phyloP scores from a whole-genome alignment of 1,140 invertebrate genomes.

The Adoxophyes honmai region DNA sequence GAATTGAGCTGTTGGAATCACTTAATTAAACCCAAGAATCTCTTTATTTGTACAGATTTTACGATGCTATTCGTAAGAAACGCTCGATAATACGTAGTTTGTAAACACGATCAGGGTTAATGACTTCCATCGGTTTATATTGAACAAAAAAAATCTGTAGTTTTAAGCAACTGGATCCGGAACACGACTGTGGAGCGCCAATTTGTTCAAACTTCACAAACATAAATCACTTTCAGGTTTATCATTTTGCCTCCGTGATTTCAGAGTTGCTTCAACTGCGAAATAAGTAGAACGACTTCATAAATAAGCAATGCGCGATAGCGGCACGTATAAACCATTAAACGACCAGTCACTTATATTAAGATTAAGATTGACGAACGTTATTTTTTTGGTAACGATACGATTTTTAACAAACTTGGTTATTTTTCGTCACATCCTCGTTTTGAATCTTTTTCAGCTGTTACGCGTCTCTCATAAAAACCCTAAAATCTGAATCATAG shows the following conservation, averaged over 20 bases:
- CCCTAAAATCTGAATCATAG: too few species aligned
- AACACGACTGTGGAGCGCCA: conserved; percentile 1
- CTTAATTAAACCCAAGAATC: conserved; percentile 47
- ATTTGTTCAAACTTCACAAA: conserved; percentile 1
- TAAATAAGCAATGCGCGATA: not conserved
- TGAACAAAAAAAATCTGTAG: conserved; percentile 25
- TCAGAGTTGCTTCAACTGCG: conserved; percentile 3
- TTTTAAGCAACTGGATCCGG: conserved; percentile 29
- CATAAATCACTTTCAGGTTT: conserved; percentile 14
- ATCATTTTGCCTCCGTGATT: conserved; percentile 6
- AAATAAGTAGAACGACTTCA: conserved; percentile 2
- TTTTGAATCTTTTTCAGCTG: too few species aligned
- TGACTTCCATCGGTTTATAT: conserved; percentile 31
- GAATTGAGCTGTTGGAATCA: conserved; percentile 48
- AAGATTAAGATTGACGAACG: too few species aligned
- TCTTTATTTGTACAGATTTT: conserved; percentile 50
- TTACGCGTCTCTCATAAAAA: too few species aligned
- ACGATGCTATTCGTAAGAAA: conserved; percentile 31
- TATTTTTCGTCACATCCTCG: too few species aligned
- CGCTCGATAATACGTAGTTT: conserved; percentile 25
- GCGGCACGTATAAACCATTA: not conserved
- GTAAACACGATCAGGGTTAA: conserved; percentile 46
- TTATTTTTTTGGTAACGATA: too few species aligned
- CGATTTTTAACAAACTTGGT: too few species aligned
- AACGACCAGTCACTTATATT: too few species aligned